Evolutionary conservation across 2,797 vertebrate species (phyloP), one percentile per base, ranked within the genome.

Genomic region (Trematomus bernacchii): DNA sequence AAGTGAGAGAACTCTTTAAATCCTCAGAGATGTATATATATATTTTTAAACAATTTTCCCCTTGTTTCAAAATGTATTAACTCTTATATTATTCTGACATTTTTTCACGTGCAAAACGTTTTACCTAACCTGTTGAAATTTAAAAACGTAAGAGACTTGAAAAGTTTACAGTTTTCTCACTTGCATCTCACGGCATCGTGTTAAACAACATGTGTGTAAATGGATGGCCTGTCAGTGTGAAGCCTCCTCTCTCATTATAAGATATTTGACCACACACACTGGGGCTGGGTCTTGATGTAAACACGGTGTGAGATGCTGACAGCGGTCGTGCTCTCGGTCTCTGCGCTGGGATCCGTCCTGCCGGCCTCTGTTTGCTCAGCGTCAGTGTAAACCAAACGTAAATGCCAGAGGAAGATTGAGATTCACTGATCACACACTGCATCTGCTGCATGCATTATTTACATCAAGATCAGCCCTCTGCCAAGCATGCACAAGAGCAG

Each of bases 381-480:
- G 7, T 37, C 33, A 37, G 33, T 37, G 33, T 37, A 37, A 84
- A 82, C 85, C 80, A 82, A 91, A 73, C 89, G 93, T 93, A 93
- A 93, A 94, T 94, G 92, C 89, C 92, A 94, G 77, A 13, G 52
- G 88, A 89, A 84, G 87, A 89, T 92, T 90, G 88, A 79, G 85
- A 91, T 83, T 89, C 90, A 77, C 59, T 87, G 88, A 91, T 91
- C 88, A 87, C 90, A 87, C 85, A 83, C 75, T 47, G 67, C 85
- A 86, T 92, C 92, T 80, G 88, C 90, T 80, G 88, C 90, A 91
- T 95, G 85, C 88, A 94, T 94, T 94, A 94, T 95, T 94, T 93
- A 95, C 92, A 75, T 81, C 74, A 14, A 80, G 88, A 89, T 91
- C 89, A 88, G 83, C 73, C 33, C 30, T 73, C 73, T 27, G 63